phyloP scores from a whole-genome alignment of 1,140 invertebrate genomes.

The Cyclina sinensis region DNA sequence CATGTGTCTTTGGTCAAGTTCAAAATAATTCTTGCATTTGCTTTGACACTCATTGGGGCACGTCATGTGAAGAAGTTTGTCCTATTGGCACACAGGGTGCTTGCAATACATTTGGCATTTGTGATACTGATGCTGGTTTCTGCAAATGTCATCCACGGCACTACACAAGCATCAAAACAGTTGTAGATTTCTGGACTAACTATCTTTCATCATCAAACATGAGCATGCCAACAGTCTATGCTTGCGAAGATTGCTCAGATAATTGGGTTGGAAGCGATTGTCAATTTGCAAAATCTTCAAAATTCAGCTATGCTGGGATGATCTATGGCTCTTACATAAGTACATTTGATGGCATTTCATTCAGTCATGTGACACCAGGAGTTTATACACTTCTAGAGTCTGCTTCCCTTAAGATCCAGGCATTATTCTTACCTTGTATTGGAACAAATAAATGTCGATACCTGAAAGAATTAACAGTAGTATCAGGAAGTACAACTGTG shows the following conservation, averaged over 20 bases:
- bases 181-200: conserved; percentile 52
- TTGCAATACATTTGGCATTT: conserved; percentile 68
- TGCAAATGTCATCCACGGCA: conserved; percentile 71
- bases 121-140: conserved; percentile 35
- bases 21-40: conserved; percentile 65
- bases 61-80: conserved; percentile 64
- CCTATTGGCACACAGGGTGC: conserved; percentile 50
- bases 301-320: conserved; percentile 7
- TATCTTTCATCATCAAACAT: neutral
- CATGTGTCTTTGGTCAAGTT: conserved; percentile 72
- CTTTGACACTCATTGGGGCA: conserved; percentile 67
- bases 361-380: conserved; percentile 65
- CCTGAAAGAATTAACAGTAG: conserved; percentile 34
- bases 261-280: conserved; percentile 72
- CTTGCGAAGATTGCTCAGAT: conserved; percentile 69
- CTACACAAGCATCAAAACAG: conserved; percentile 29
- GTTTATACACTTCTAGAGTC: conserved; percentile 62
- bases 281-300: conserved; percentile 61
- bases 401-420: conserved; percentile 52
- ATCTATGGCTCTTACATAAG: conserved; percentile 69
- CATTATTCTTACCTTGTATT: conserved; percentile 70
- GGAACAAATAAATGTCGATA: conserved; percentile 62
- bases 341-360: conserved; percentile 69
- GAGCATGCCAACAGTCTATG: conserved; percentile 38
- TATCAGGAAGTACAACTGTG: neutral